Percentiles rank a stretch among this genome's conserved stretches.
phyloP scores from a whole-genome alignment of 2,113 vertebrate genomes.

The Todiramphus saurophagus region DNA sequence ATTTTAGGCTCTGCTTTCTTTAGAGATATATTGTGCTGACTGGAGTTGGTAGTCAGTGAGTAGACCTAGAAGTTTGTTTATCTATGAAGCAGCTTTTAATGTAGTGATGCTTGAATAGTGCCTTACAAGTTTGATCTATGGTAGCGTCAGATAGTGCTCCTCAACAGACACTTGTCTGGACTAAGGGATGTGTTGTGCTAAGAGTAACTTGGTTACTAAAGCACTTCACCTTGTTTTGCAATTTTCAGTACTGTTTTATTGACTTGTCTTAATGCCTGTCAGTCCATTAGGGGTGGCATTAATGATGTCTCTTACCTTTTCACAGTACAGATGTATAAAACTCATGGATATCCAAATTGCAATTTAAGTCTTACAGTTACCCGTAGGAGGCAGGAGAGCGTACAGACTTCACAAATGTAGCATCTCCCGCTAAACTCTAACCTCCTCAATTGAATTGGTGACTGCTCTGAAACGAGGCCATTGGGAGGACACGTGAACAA shows the following conservation, averaged over 20 bases:
- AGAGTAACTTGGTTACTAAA: not conserved
- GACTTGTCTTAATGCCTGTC: not conserved
- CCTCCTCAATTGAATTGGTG: not conserved
- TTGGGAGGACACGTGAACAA: not conserved
- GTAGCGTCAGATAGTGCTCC: accelerated
- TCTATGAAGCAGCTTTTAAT: not conserved
- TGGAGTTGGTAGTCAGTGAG: not conserved
- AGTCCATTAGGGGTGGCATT: not conserved
- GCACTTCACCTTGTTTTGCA: not conserved
- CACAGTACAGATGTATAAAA: not conserved
- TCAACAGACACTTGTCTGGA: not conserved
- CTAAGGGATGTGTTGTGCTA: not conserved
- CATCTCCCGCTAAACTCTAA: not conserved
- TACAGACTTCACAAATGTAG: not conserved
- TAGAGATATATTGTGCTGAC: not conserved
- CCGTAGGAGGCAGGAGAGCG: not conserved
- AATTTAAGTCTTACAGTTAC: not conserved
- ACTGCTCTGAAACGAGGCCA: not conserved
- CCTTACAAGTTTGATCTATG: not conserved
- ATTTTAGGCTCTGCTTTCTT: not conserved
- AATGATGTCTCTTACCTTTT: not conserved
- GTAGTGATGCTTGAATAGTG: not conserved
- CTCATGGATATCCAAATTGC: not conserved
- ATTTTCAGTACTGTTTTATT: not conserved
- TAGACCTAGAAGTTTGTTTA: not conserved